These are phyloP conservation scores for Palythoa grandis DNA, from an alignment of 92 coral and sea anemone genomes.

Conservation along the genomic window DNA sequence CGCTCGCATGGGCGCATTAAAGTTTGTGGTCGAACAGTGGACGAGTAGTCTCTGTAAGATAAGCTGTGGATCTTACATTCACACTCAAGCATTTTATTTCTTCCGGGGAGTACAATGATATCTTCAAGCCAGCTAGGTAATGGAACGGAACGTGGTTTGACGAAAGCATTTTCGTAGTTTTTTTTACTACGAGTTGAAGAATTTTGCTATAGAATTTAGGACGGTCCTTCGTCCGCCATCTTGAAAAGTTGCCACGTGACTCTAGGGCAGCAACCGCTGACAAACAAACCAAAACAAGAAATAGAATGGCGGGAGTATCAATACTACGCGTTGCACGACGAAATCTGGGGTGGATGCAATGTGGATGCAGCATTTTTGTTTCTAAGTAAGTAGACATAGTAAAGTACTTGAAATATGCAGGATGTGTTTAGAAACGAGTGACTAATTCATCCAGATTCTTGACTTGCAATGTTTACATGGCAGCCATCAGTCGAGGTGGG, in stretches of 20 bases:
- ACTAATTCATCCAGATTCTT: background rate
- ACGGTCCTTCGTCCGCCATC: slow-evolving; percentile 26
- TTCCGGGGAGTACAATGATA: slow-evolving; percentile 79
- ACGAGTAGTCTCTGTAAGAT: no score
- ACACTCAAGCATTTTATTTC: slow-evolving; percentile 88
- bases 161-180: slow-evolving; percentile 60
- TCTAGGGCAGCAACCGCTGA: slow-evolving; percentile 10
- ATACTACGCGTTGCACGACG: background rate
- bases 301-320: slow-evolving; percentile 31
- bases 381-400: slow-evolving; percentile 10
- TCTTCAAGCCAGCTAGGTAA: slow-evolving; percentile 75
- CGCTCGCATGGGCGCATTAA: no score
- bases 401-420: background rate
- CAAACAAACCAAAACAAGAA: background rate
- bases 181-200: background rate
- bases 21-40: no score
- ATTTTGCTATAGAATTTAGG: background rate
- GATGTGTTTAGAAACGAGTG: no score
- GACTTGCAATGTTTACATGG: background rate
- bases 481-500: no score
- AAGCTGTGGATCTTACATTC: no score
- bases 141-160: slow-evolving; percentile 77
- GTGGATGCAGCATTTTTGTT: background rate
- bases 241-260: slow-evolving; percentile 35
- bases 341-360: background rate